phyloP scores from a whole-genome alignment of 1,140 invertebrate species.

The Cherax quadricarinatus region DNA sequence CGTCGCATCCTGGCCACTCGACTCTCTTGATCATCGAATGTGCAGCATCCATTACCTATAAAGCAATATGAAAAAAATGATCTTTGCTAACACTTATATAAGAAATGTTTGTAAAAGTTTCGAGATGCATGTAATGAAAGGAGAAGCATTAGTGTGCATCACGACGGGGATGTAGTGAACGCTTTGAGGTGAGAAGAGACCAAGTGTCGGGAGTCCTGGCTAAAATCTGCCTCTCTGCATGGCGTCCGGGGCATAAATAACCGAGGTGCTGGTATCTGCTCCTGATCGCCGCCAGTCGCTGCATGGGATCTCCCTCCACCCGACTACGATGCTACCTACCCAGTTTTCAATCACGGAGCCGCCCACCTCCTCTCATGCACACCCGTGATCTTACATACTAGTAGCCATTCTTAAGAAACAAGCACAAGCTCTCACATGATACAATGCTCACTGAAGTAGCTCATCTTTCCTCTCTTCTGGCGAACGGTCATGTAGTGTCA shows the following conservation, averaged over 20 bases:
- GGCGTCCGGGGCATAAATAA: conserved; percentile 66
- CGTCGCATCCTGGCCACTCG: neutral
- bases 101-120: no score
- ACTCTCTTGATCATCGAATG: neutral
- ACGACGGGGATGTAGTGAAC: no score
- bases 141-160: neutral
- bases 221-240: conserved; percentile 63
- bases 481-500: no score
- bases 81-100: no score
- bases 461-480: neutral
- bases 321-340: conserved; percentile 18
- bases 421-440: neutral
- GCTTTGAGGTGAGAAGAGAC: neutral
- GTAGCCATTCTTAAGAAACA: no score
- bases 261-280: conserved; percentile 69
- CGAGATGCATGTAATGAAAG: neutral
- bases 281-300: conserved; percentile 61
- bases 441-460: neutral
- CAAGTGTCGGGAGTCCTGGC: conserved; percentile 20
- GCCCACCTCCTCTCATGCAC: conserved; percentile 9
- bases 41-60: neutral
- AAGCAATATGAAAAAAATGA: neutral
- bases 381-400: neutral
- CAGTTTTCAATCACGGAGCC: conserved; percentile 49
- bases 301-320: conserved; percentile 50